Evolutionary conservation across 2,888 invertebrate species (phyloP).

Genomic region (Bimastos eiseni): DNA sequence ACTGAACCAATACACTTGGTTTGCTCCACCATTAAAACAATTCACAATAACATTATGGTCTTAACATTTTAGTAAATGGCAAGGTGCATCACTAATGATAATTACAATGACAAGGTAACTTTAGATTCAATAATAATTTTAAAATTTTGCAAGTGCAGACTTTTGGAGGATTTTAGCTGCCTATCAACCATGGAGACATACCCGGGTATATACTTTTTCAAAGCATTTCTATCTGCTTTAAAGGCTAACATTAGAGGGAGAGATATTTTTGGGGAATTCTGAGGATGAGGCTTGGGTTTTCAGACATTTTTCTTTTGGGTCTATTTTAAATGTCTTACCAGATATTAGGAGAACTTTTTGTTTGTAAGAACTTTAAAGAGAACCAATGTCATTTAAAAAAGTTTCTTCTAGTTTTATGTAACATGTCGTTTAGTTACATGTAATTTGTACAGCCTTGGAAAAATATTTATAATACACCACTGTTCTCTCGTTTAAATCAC

Average conservation of each 20-base stretch:
- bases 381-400: background rate
- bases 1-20: background rate
- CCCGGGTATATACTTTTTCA: too few relatives aligned
- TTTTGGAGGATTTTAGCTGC: too few relatives aligned
- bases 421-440: background rate
- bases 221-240: too few relatives aligned
- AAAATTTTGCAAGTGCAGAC: background rate
- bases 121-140: background rate
- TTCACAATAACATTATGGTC: background rate
- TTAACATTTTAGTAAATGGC: background rate
- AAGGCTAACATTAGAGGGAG: too few relatives aligned
- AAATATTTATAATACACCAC: background rate
- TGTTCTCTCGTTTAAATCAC: background rate
- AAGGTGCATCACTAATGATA: background rate
- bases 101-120: background rate
- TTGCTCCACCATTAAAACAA: background rate
- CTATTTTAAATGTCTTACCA: background rate
- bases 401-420: background rate
- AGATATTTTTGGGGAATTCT: too few relatives aligned
- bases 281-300: too few relatives aligned
- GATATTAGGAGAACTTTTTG: background rate
- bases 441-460: background rate
- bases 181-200: too few relatives aligned
- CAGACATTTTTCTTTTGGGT: background rate
- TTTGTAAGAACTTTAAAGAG: background rate